A percentile compares a stretch with the other conserved stretches of the same genome.
Conservation (phyloP, 2,113 vertebrate species). For the Peromyscus californicus region DNA sequence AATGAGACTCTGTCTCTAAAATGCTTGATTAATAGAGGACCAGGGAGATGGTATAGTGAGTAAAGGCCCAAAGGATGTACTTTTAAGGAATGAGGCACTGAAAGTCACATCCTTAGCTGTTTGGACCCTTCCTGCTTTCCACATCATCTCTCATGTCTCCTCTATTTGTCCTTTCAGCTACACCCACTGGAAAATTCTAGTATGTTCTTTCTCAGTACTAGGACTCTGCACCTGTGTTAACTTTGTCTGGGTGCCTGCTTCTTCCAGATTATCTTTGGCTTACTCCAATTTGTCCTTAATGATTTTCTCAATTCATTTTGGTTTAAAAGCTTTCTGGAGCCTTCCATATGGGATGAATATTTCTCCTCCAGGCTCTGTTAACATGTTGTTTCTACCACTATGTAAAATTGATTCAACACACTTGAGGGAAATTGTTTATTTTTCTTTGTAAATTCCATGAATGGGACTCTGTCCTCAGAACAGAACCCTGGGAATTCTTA, state of each 20-base stretch:
- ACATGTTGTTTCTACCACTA: neutral
- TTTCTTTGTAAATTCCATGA: neutral
- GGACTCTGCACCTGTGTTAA: neutral
- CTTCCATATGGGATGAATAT: neutral
- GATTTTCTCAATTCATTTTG: neutral
- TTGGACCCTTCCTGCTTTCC: neutral
- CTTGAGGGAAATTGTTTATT: neutral
- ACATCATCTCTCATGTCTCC: too few relatives aligned
- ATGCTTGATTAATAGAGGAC: neutral
- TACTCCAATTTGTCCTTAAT: neutral
- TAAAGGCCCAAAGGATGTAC: neutral
- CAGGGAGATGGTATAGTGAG: neutral
- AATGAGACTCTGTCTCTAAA: neutral
- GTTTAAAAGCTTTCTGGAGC: slow-evolving; percentile 1
- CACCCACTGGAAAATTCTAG: neutral
- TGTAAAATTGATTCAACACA: neutral
- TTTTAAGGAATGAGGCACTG: neutral
- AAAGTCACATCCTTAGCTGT: neutral
- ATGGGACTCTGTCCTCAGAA: neutral
- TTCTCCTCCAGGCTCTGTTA: neutral
- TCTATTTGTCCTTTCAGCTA: neutral
- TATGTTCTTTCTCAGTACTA: neutral
- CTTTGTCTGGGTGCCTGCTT: neutral
- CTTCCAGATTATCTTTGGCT: neutral
- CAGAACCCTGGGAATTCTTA: neutral